These are phyloP conservation scores for Rhopalosiphum maidis DNA, from an alignment of 1,140 invertebrate species.

Conservation along the genomic window DNA sequence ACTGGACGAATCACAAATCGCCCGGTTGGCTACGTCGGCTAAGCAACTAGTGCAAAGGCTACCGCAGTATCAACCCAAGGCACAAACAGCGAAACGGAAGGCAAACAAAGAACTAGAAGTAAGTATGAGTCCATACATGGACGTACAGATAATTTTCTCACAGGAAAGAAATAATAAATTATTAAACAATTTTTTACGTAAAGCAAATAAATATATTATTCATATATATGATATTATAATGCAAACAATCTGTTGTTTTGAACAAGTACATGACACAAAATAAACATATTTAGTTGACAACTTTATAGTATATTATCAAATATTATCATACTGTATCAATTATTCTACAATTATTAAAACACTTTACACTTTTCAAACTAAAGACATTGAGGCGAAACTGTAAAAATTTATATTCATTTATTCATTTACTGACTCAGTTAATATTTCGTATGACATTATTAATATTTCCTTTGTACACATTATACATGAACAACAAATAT, in stretches of 20 bases:
- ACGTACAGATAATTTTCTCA: not conserved
- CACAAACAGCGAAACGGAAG: slow-evolving; percentile 85
- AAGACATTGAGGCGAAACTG: not conserved
- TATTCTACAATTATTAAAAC: not conserved
- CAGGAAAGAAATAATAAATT: not conserved
- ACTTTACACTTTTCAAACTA: not conserved
- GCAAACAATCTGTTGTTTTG: not conserved
- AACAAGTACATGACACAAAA: not conserved
- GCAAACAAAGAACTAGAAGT: slow-evolving; percentile 91
- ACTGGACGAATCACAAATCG: slow-evolving; percentile 82
- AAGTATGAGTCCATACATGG: slow-evolving; percentile 58
- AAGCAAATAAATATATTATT: not conserved
- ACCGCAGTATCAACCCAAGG: slow-evolving; percentile 85
- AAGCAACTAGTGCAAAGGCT: slow-evolving; percentile 81
- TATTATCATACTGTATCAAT: not conserved
- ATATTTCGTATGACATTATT: not conserved
- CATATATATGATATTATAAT: not conserved
- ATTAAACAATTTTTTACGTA: not conserved
- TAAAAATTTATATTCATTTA: not conserved
- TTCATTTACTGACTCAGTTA: not conserved
- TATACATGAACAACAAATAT: too few relatives aligned
- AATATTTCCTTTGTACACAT: not conserved
- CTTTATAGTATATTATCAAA: too few relatives aligned
- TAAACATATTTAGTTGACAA: not conserved
- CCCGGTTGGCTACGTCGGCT: slow-evolving; percentile 81